Evolutionary conservation across 2,888 invertebrate genomes (phyloP), one percentile per base, ranked within the genome.

Genomic region (Eupithecia tripunctaria): DNA sequence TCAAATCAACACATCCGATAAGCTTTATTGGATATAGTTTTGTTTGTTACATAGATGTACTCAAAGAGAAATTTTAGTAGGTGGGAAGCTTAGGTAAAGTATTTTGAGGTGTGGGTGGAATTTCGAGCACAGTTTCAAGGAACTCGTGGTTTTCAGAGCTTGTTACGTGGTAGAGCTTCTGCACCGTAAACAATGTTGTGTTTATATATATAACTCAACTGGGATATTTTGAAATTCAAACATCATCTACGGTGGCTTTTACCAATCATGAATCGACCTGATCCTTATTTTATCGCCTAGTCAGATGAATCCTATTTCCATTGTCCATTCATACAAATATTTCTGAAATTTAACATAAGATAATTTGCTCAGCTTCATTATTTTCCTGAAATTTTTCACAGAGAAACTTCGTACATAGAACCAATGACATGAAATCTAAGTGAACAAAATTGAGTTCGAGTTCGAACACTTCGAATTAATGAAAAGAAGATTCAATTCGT

Each of bases 401-500:
- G 29, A 29, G 29, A 29, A 60, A 60, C 60, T 60, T 60, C 36
- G 32, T 36, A 32, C 62, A 32, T 62, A 62, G 62, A 36, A 32
- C n/a, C 64, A 68, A 43, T 41, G 51, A 65, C 59, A 43, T 14
- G 38, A 68, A 72, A 69, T 69, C 66, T 29, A 73, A 69, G 18
- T 56, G 62, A 36, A 41, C 43, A 7, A 65, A 67, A 62, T 67
- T 64, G 67, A 70, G 38, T 60, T 69, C 47, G 60, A 72, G 29
- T 71, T 62, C 47, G 41, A 71, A 62, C 47, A 72, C 21, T 71
- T 62, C 47, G 41, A 71, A 62, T 38, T 70, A 63, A 67, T 69
- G 47, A 70, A 70, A 62, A 70, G 70, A 68, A 68, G 67, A 75
- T 75, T 75, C 38, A 72, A 71, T 68, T 74, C 62, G 56, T 69